Evolutionary conservation across 1,140 invertebrate genomes (phyloP), one percentile per base, ranked within the genome.

Genomic region (Euwallacea similis): DNA sequence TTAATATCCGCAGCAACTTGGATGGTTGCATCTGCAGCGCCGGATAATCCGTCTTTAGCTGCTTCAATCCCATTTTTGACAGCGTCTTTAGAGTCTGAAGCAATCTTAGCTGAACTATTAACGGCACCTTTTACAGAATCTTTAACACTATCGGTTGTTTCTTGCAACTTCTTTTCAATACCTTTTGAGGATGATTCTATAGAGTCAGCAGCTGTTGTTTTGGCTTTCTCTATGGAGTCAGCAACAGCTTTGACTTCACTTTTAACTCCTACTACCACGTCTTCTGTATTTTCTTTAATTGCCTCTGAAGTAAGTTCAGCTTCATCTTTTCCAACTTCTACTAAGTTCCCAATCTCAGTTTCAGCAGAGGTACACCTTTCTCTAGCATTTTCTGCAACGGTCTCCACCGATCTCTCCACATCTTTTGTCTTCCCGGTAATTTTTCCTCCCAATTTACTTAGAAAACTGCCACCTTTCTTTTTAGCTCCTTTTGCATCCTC

Each of bases 111-210:
- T 33, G 21, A 33, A 33, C 21, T 33, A 33, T 33, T 4, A 33
- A 33, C 21, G 9, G 21, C 62, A 46, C 16, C 44, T 15, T 47
- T 33, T 16, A 16, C 50, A 54, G 11, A 13, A 15, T 42, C 53
- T 42, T 64, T 50, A 33, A 21, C 13, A 8, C 16, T 13, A 71
- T 73, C 63, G 15, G 69, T 50, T 33, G 44, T 58, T 8, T 66
- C 61, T 50, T 75, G 65, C 6, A 55, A 44, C 72, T 71, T 74
- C 61, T 61, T 68, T 21, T 41, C 42, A 7, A 70, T 42, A 46
- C 66, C 65, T n/a, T 74, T 68, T 13, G 60, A 62, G 6, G 73
- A 21, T 70, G 69, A 70, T 7, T 13, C 42, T 47, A 72, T 62
- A 54, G 65, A 71, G 16, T 67, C 47, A 55, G 62, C 41, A 43